Conservation (phyloP, 1,140 invertebrate species). For the Polypedilum vanderplanki region DNA sequence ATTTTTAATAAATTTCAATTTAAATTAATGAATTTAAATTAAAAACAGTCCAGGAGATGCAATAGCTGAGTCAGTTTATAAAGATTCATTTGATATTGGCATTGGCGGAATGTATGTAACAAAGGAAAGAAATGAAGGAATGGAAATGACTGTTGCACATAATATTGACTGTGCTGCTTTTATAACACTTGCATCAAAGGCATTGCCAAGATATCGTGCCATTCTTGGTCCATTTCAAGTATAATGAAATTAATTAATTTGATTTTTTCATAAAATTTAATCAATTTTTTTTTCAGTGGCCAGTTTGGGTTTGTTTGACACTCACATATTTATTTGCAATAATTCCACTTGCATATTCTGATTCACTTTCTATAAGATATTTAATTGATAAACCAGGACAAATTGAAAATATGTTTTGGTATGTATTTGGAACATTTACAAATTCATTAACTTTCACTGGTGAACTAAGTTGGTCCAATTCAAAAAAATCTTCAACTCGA, state of each 20-base stretch:
- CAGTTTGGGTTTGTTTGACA: conserved; percentile 64
- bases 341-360: conserved; percentile 61
- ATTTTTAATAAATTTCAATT: too few species aligned
- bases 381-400: conserved; percentile 57
- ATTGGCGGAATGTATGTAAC: conserved; percentile 62
- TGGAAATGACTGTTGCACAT: conserved; percentile 55
- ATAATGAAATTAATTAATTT: too few species aligned
- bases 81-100: conserved; percentile 47
- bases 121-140: conserved; percentile 45
- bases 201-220: conserved; percentile 67
- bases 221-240: conserved; percentile 67
- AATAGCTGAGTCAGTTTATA: conserved; percentile 45
- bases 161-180: conserved; percentile 66
- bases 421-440: conserved; percentile 73
- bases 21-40: too few species aligned
- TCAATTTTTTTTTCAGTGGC: conserved; percentile 49
- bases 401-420: conserved; percentile 70
- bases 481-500: conserved; percentile 58
- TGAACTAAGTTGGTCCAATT: conserved; percentile 58
- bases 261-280: too few species aligned
- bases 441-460: conserved; percentile 66
- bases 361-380: conserved; percentile 55
- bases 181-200: conserved; percentile 63
- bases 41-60: conserved; percentile 49
- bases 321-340: conserved; percentile 62